Evolutionary conservation across 2,797 vertebrate genomes (phyloP), one percentile per base, ranked within the genome.

Genomic region (Alfaro cultratus): DNA sequence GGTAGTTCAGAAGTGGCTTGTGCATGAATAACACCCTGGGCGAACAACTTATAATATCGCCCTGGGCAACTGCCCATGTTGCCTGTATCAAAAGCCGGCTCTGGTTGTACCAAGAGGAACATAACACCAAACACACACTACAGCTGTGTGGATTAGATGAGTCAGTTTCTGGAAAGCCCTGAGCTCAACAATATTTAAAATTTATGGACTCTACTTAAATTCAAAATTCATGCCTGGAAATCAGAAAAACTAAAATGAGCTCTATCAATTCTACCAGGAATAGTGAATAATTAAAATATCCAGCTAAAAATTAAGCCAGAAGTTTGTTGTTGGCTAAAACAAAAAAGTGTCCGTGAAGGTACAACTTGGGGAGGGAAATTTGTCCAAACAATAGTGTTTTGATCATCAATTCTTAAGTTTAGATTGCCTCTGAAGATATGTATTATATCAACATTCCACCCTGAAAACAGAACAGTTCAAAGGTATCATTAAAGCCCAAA

Each of bases 201-300:
- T 46, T 72, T 46, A 72, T 46, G n/a, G n/a, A 31, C 68, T 71
- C 68, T 45, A 16, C 67, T 45, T 70, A n/a, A 15, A 45, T 70
- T n/a, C 39, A 23, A 18, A 36, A 71, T 46, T 45, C 13, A 46
- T 46, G 26, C 68, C 43, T 46, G 41, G 26, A 71, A 29, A 71
- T 71, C 41, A 29, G 41, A 43, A n/a, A 53, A 72, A 46, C 41
- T 45, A 45, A 45, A 71, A 45, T 29, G 41, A 45, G 68, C 68
- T 45, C 26, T 45, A 71, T 29, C 39, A 71, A 12, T 71, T 71
- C 26, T 29, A 46, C 43, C 26, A 46, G 15, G n/a, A 71, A 71
- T 2, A 71, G 26, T 46, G 26, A 13, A 46, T 26, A 29, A 29
- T n/a, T 29, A 46, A 43, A 46, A 29, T 46, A 72, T 46, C 68